A percentile compares a stretch with the other conserved stretches of the same genome.
Evolutionary conservation across 2,888 invertebrate genomes (phyloP).

Genomic region (Lutraria lutraria): DNA sequence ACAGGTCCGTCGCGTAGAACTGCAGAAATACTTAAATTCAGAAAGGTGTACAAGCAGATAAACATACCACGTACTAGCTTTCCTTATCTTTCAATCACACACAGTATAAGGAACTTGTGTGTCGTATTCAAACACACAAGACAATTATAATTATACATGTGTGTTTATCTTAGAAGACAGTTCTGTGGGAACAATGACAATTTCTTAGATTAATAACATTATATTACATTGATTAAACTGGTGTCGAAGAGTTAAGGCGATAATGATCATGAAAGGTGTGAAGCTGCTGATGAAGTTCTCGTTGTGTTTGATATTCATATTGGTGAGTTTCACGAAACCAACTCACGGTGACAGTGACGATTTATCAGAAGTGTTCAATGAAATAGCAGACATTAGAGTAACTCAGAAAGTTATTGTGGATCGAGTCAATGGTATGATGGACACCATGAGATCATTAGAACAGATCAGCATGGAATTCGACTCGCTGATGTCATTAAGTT

Average conservation of each 20-base stretch:
- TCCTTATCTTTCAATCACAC: not conserved
- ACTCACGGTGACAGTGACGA: not conserved
- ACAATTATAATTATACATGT: no score
- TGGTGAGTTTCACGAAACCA: not conserved
- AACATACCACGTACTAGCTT: not conserved
- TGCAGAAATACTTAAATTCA: not conserved
- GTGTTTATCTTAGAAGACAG: not conserved
- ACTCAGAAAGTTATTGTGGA: constrained; percentile 3
- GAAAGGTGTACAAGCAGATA: not conserved
- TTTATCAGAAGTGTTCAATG: not conserved
- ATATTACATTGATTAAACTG: no score
- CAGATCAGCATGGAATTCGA: not conserved
- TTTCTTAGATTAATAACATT: not conserved
- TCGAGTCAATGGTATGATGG: not conserved
- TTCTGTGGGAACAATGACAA: not conserved
- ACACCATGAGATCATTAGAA: not conserved
- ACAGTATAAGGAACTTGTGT: not conserved
- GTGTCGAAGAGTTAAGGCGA: not conserved
- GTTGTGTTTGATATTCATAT: not conserved
- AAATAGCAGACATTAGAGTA: not conserved
- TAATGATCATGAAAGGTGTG: not conserved
- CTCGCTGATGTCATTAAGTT: not conserved
- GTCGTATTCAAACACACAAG: not conserved
- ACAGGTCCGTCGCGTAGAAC: not conserved
- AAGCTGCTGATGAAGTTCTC: not conserved